phyloP scores from a whole-genome alignment of 2,888 invertebrate species.

The Iphiclides podalirius region DNA sequence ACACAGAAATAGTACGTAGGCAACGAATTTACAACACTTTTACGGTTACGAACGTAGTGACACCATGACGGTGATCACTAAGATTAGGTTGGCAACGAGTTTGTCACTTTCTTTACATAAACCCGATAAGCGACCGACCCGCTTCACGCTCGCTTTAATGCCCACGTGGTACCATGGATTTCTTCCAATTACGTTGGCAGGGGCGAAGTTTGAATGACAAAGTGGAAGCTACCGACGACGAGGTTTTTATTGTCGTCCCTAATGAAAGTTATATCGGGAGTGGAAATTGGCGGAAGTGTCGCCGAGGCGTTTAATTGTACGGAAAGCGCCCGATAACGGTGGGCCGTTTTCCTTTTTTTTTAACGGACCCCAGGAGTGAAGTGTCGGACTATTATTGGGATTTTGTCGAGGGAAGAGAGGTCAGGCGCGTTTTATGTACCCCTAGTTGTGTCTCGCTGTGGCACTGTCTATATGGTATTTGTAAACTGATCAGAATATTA shows the following conservation, averaged over 20 bases:
- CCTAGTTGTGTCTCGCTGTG: too few species aligned
- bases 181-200: conserved; percentile 30
- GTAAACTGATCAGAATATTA: too few species aligned
- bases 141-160: not conserved
- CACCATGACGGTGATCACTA: too few species aligned
- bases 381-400: not conserved
- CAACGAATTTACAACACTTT: too few species aligned
- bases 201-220: conserved; percentile 22
- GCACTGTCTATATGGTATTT: too few species aligned
- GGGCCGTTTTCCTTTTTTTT: conserved; percentile 5
- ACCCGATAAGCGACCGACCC: not conserved
- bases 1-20: too few species aligned
- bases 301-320: conserved; percentile 21
- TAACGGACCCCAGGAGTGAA: not conserved
- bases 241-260: conserved; percentile 18
- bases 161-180: conserved; percentile 25
- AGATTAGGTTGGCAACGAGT: too few species aligned
- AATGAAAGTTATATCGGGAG: conserved; percentile 22
- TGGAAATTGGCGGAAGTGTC: conserved; percentile 18
- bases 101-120: too few species aligned
- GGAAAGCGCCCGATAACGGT: conserved; percentile 17
- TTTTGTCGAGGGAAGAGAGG: not conserved
- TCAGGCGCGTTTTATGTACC: too few species aligned
- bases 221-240: conserved; percentile 21
- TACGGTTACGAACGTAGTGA: too few species aligned